Conservation (phyloP, 2,888 invertebrate species). For the Drosophila paranaensis region DNA sequence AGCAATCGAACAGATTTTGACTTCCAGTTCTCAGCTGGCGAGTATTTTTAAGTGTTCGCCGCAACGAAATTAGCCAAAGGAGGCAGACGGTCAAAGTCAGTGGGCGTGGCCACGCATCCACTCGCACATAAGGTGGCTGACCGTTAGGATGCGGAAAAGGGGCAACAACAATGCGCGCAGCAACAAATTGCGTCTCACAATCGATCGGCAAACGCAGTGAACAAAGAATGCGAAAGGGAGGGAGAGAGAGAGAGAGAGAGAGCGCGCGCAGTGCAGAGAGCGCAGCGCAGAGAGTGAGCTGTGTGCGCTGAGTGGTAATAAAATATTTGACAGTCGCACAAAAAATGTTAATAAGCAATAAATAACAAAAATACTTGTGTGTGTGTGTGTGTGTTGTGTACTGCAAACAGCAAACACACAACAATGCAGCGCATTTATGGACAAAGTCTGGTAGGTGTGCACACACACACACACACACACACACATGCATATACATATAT, state of each 20-base stretch:
- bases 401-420: slow-evolving; percentile 50
- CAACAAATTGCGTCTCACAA: slow-evolving; percentile 10
- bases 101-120: slow-evolving; percentile 45
- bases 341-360: slow-evolving; percentile 73
- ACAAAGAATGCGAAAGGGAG: slow-evolving; percentile 20
- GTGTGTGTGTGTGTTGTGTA: slow-evolving; percentile 60
- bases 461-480: slow-evolving; percentile 4
- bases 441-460: slow-evolving; percentile 55
- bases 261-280: slow-evolving; percentile 4
- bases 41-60: slow-evolving; percentile 41
- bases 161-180: slow-evolving; percentile 27
- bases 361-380: slow-evolving; percentile 59
- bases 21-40: slow-evolving; percentile 39
- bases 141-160: slow-evolving; percentile 69
- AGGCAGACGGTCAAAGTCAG: slow-evolving; percentile 53
- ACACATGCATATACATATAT: neutral
- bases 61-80: slow-evolving; percentile 35
- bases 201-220: slow-evolving; percentile 37
- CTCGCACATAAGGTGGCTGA: slow-evolving; percentile 52
- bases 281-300: neutral
- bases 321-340: slow-evolving; percentile 52
- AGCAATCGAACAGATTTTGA: slow-evolving; percentile 25
- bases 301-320: slow-evolving; percentile 34
- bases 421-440: slow-evolving; percentile 68
- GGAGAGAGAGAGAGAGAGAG: slow-evolving; percentile 7